These are phyloP conservation scores for Listronotus oregonensis DNA, from an alignment of 1,140 invertebrate species.

Conservation along the genomic window DNA sequence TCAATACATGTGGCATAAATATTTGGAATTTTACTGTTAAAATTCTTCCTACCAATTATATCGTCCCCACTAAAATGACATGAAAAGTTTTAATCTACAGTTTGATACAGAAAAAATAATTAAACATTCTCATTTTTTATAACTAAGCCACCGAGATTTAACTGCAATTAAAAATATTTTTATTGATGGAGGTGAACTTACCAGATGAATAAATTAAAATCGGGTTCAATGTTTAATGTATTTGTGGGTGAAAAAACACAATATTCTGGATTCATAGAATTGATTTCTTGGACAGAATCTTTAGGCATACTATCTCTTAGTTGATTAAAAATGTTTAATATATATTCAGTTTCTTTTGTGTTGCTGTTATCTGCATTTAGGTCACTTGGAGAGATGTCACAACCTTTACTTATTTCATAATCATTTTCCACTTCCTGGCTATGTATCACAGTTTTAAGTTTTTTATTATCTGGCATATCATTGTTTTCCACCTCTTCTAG, in stretches of 20 bases:
- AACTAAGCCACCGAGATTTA: no score
- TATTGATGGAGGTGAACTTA: conserved; percentile 26
- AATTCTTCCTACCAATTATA: background rate
- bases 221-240: conserved; percentile 19
- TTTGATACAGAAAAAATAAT: no score
- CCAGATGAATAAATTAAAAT: conserved; percentile 41
- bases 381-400: background rate
- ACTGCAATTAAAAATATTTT: no score
- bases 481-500: conserved; percentile 1
- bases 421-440: background rate
- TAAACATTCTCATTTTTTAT: no score
- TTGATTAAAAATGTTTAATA: conserved; percentile 27
- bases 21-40: conserved; percentile 12
- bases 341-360: conserved; percentile 9
- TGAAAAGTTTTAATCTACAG: no score
- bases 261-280: conserved; percentile 33
- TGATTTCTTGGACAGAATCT: background rate
- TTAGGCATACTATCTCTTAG: conserved; percentile 30
- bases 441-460: background rate
- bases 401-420: background rate
- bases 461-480: background rate
- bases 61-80: conserved; percentile 4
- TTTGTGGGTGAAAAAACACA: conserved; percentile 38
- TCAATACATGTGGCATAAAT: conserved; percentile 33
- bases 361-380: background rate